phyloP scores from a whole-genome alignment of 2,113 vertebrate species.

The Petroica traversi region DNA sequence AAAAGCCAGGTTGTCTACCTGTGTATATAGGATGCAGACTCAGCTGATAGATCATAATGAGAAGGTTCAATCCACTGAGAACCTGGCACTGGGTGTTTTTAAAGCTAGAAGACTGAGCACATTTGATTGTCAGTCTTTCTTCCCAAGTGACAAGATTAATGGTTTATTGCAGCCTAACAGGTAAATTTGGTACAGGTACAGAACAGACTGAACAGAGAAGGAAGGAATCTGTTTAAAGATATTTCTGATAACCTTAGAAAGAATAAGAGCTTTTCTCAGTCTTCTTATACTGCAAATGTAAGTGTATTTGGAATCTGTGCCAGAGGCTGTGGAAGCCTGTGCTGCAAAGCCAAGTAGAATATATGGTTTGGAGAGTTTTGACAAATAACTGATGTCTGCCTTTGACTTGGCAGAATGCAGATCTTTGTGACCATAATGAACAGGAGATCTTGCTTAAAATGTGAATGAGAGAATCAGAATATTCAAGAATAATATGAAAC shows the following conservation, averaged over 20 bases:
- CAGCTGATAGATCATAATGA: not conserved
- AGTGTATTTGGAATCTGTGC: conserved; percentile 72
- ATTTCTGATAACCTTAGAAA: not conserved
- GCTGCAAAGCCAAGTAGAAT: conserved; percentile 67
- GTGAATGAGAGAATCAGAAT: conserved; percentile 70
- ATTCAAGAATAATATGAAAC: conserved; percentile 74
- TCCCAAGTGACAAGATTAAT: not conserved
- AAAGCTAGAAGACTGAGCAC: not conserved
- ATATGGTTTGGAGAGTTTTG: conserved; percentile 66
- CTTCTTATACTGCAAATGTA: conserved; percentile 63
- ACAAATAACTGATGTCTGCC: conserved; percentile 63
- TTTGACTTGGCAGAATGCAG: conserved; percentile 73
- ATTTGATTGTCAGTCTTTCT: not conserved
- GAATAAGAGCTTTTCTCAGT: not conserved
- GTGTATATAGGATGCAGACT: not conserved
- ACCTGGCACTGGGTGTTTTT: not conserved
- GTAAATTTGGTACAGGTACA: not conserved
- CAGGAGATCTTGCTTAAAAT: conserved; percentile 42
- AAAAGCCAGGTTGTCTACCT: not conserved
- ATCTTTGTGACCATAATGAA: conserved; percentile 71
- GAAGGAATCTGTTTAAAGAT: not conserved
- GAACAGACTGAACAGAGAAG: not conserved
- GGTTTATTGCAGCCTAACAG: not conserved
- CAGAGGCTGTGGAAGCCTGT: conserved; percentile 72
- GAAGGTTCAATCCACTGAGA: not conserved